Percentiles rank a stretch among this genome's conserved stretches.
Conservation (phyloP, 23 tunicate species). For the Trididemnum nubilum region DNA sequence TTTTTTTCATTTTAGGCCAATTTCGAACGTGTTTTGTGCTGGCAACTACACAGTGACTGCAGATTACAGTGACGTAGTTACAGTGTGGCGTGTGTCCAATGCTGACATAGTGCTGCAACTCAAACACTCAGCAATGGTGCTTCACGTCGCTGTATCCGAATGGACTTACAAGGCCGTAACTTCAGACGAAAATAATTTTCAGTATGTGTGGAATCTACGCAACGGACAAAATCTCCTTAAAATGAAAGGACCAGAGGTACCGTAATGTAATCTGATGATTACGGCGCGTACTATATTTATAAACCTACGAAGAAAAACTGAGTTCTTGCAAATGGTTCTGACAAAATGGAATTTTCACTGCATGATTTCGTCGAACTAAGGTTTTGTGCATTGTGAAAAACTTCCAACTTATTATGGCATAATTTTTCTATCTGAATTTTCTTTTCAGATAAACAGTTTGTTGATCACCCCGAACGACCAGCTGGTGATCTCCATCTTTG, state of each 20-base stretch:
- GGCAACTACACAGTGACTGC: conserved; percentile 40
- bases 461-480: conserved; percentile 43
- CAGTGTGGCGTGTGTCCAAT: conserved; percentile 32
- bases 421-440: too few species aligned
- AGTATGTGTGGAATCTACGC: conserved; percentile 40
- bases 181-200: conserved; percentile 29
- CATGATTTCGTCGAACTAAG: neutral
- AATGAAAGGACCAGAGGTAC: conserved; percentile 46
- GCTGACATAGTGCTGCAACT: conserved; percentile 28
- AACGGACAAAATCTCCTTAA: conserved; percentile 39
- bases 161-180: conserved; percentile 22
- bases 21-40: neutral
- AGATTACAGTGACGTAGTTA: conserved; percentile 26
- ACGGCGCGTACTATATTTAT: too few species aligned
- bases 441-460: conserved; percentile 12
- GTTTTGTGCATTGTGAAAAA: neutral
- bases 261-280: too few species aligned
- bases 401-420: neutral
- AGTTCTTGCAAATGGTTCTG: too few species aligned
- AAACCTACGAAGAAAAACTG: too few species aligned
- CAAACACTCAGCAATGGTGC: conserved; percentile 25
- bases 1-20: conserved; percentile 35
- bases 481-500: conserved; percentile 33
- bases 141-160: conserved; percentile 20
- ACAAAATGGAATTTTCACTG: neutral